A percentile compares a stretch with the other conserved stretches of the same genome.
phyloP scores from a whole-genome alignment of 2,113 vertebrate species.

The Myiozetetes cayanensis region DNA sequence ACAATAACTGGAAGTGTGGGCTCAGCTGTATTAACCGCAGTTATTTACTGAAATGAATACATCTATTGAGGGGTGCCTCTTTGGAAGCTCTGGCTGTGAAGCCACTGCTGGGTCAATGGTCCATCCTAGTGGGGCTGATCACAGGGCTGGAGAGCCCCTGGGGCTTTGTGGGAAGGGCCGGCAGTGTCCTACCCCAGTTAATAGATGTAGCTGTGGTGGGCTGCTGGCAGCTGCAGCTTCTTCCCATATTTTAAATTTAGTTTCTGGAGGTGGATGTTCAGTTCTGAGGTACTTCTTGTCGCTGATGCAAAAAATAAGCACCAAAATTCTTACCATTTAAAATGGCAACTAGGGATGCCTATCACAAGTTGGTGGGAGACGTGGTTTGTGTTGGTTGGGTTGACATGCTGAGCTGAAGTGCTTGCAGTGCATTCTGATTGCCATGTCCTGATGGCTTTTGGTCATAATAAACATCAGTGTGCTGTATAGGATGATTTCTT shows the following conservation, averaged over 20 bases:
- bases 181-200: not conserved
- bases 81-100: not conserved
- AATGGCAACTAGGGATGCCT: not conserved
- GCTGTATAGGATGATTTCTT: not conserved
- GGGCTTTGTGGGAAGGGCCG: not conserved
- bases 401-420: not conserved
- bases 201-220: not conserved
- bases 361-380: not conserved
- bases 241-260: not conserved
- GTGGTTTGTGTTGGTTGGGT: not conserved
- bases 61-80: not conserved
- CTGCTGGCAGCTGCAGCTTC: not conserved
- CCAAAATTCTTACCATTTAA: not conserved
- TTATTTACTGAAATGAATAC: fast-evolving
- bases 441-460: not conserved
- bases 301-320: not conserved
- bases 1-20: not conserved
- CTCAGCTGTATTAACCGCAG: not conserved
- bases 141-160: not conserved
- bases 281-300: not conserved
- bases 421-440: fast-evolving
- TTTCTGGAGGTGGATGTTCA: not conserved
- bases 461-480: not conserved
- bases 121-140: fast-evolving
- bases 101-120: not conserved